Base-by-base conservation (phyloP, 92 coral and sea anemone genomes). In the Actinostola sp. region DNA sequence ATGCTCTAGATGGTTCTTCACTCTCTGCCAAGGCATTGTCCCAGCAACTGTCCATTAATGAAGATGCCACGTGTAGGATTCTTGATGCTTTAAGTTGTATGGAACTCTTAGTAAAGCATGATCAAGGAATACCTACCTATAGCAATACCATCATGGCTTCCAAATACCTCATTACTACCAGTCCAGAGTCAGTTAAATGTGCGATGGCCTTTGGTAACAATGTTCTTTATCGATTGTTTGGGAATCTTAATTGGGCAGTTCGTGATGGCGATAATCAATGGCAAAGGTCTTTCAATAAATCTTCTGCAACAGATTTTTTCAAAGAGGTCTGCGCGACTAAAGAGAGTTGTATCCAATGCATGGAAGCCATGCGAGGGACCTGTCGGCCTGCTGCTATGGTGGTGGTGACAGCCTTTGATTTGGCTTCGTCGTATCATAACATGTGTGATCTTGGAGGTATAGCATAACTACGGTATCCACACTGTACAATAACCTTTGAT, bases 401-500 rank as follows among this genome's bases (percentile, higher is more conserved):
- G 25, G 85, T 80, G 27, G 71, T 81, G 39, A 64, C 72, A 16
- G 90, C 90, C 5, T 84, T 89, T 69, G 85, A 89, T 20, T 44
- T 84, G 64, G n/a, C n/a, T n/a, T 32, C 81, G 1, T 2, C 35
- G 41, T 85, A 66, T 35, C 8, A 62, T 1, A 42, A 17, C 43
- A 76, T 79, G 70, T 89, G 90, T 84, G 93, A 89, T 53, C 75
- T 89, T 26, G 93, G 93, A 10, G 90, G 93, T 89, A 48, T n/a
- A n/a, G n/a, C n/a, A n/a, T n/a, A n/a, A n/a, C n/a, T n/a, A n/a
- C n/a, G n/a, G n/a, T n/a, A n/a, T n/a, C n/a, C n/a, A n/a, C n/a
- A n/a, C n/a, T n/a, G n/a, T n/a, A n/a, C n/a, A n/a, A n/a, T n/a
- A n/a, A n/a, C n/a, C n/a, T n/a, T n/a, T n/a, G n/a, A n/a, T n/a